A percentile compares a stretch with the other conserved stretches of the same genome.
phyloP scores from a whole-genome alignment of 2,888 invertebrate genomes.

The Sycophila texana region DNA sequence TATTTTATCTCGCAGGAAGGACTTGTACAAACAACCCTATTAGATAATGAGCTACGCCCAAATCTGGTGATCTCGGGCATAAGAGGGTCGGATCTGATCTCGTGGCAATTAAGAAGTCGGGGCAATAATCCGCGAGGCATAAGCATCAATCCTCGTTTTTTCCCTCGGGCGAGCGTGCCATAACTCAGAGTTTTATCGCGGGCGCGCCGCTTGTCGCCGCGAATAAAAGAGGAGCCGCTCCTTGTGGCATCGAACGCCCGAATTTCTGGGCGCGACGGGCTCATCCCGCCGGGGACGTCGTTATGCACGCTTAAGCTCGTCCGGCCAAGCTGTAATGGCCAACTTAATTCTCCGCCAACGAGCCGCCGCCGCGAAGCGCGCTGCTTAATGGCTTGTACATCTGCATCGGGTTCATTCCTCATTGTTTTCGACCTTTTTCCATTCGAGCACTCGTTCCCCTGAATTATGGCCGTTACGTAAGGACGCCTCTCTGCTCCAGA shows the following conservation, averaged over 20 bases:
- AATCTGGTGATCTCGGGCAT: background rate
- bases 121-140: slow-evolving; percentile 38
- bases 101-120: slow-evolving; percentile 39
- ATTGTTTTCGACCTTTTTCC: background rate
- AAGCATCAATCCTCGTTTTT: slow-evolving; percentile 35
- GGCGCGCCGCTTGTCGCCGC: background rate
- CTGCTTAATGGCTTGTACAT: slow-evolving; percentile 21
- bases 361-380: background rate
- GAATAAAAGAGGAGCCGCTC: slow-evolving; percentile 7
- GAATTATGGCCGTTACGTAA: background rate
- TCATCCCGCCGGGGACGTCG: slow-evolving; percentile 10
- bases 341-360: slow-evolving; percentile 41
- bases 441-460: background rate
- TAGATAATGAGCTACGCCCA: background rate
- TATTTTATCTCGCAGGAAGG: too few relatives aligned
- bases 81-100: background rate
- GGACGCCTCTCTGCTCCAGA: background rate
- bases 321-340: slow-evolving; percentile 10
- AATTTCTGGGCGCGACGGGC: background rate
- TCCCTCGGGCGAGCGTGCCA: slow-evolving; percentile 24
- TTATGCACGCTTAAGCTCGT: background rate
- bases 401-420: slow-evolving; percentile 10
- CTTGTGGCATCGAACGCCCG: background rate
- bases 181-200: slow-evolving; percentile 22
- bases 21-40: background rate